phyloP scores from a whole-genome alignment of 2,888 invertebrate genomes.

The Drosophila neotestacea region DNA sequence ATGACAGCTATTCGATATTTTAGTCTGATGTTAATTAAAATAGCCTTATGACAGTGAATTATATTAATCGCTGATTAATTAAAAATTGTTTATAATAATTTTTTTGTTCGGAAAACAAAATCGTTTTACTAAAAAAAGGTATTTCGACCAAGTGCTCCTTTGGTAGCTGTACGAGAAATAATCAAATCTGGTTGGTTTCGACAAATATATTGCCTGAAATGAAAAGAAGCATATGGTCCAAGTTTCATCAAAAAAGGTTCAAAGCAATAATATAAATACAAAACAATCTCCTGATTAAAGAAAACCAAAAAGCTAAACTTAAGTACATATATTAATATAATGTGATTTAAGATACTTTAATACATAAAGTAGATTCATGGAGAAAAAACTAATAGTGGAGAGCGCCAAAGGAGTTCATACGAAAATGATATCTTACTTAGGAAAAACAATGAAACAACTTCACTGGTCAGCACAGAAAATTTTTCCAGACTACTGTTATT shows the following conservation, averaged over 20 bases:
- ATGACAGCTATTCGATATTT: constrained; percentile 18
- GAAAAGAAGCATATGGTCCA: constrained; percentile 27
- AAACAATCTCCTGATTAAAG: constrained; percentile 10
- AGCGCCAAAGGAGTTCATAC: too few relatives aligned
- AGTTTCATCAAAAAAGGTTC: constrained; percentile 21
- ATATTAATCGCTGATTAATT: constrained; percentile 12
- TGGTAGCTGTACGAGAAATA: constrained; percentile 30
- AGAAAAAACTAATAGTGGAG: too few relatives aligned
- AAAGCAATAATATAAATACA: constrained; percentile 8
- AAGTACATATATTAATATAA: background rate
- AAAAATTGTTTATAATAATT: constrained; percentile 9
- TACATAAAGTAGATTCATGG: too few relatives aligned
- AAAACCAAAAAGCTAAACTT: background rate
- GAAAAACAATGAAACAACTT: too few relatives aligned
- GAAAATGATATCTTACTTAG: too few relatives aligned
- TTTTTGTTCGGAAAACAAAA: constrained; percentile 10
- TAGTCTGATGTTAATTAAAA: constrained; percentile 4
- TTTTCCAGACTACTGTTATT: too few relatives aligned
- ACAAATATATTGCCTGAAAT: constrained; percentile 32
- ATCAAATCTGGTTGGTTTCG: constrained; percentile 29
- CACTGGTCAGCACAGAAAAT: too few relatives aligned
- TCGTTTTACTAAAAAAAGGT: constrained; percentile 6
- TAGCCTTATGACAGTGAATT: constrained; percentile 9
- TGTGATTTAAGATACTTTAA: background rate
- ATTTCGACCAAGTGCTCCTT: constrained; percentile 25